Percentiles rank a stretch among this genome's conserved stretches.
These are phyloP conservation scores for Chloropsis hardwickii DNA, from an alignment of 2,113 vertebrate species.

Conservation along the genomic window DNA sequence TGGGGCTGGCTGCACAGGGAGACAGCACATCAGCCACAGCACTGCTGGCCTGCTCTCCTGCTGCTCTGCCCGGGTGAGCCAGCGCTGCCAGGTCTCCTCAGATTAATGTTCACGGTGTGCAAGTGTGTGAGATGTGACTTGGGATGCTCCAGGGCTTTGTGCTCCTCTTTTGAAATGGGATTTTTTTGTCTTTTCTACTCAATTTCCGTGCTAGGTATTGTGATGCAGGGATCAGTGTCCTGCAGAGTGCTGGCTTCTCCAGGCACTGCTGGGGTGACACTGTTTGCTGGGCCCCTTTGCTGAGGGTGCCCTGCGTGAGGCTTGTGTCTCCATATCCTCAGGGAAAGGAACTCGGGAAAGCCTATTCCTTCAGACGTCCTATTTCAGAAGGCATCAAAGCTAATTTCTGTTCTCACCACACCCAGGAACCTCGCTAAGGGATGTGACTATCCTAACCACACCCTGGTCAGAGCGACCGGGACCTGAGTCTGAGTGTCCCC, in stretches of 20 bases:
- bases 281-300: background rate
- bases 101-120: background rate
- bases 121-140: fast-evolving
- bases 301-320: background rate
- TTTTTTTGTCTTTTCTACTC: background rate
- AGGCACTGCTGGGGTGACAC: background rate
- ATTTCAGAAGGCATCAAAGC: background rate
- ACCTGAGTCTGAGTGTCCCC: background rate
- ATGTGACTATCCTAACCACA: background rate
- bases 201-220: background rate
- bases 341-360: background rate
- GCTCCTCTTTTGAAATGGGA: background rate
- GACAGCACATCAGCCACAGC: fast-evolving
- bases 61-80: fast-evolving
- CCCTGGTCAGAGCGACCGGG: background rate
- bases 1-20: background rate
- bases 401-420: background rate
- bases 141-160: background rate
- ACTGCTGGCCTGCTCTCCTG: background rate
- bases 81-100: fast-evolving
- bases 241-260: background rate
- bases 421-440: background rate
- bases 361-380: background rate
- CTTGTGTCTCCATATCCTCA: background rate
- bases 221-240: background rate